Conservation (phyloP, 2,888 invertebrate species). For the Napeogenes inachia region DNA sequence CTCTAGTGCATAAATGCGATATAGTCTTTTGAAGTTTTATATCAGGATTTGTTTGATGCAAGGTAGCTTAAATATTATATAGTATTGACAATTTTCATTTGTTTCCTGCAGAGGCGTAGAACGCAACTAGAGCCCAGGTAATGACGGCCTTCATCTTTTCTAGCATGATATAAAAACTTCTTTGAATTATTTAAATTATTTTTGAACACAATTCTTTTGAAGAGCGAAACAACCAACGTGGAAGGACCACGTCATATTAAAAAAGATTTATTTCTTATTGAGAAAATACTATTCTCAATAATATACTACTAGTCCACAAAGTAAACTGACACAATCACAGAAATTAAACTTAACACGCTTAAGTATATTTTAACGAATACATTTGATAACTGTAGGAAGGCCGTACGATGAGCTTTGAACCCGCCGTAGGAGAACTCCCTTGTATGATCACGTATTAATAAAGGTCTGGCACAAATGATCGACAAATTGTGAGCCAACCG, state of each 20-base stretch:
- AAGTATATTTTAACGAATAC: constrained; percentile 6
- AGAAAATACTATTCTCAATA: background rate
- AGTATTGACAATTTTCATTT: constrained; percentile 30
- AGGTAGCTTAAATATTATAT: constrained; percentile 28
- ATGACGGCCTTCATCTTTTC: constrained; percentile 26
- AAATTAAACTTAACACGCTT: background rate
- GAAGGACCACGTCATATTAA: too few species aligned
- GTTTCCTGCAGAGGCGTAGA: constrained; percentile 31
- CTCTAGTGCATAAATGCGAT: constrained; percentile 30
- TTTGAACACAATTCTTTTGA: constrained; percentile 1
- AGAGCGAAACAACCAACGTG: background rate
- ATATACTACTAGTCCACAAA: background rate
- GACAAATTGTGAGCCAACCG: constrained; percentile 3
- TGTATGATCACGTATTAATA: constrained; percentile 21
- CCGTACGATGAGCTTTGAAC: constrained; percentile 19
- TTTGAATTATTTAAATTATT: constrained; percentile 2
- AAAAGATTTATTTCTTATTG: too few species aligned
- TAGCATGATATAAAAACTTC: constrained; percentile 23
- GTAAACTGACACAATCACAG: constrained; percentile 6
- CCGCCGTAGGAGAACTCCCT: constrained; percentile 21
- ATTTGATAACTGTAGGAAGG: constrained; percentile 11
- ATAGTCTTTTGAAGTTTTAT: constrained; percentile 27
- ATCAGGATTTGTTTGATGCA: constrained; percentile 28
- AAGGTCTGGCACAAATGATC: constrained; percentile 22
- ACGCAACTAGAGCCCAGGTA: constrained; percentile 30